These are phyloP conservation scores for Pelmatolapia mariae DNA, from an alignment of 2,113 vertebrate genomes.

Conservation along the genomic window DNA sequence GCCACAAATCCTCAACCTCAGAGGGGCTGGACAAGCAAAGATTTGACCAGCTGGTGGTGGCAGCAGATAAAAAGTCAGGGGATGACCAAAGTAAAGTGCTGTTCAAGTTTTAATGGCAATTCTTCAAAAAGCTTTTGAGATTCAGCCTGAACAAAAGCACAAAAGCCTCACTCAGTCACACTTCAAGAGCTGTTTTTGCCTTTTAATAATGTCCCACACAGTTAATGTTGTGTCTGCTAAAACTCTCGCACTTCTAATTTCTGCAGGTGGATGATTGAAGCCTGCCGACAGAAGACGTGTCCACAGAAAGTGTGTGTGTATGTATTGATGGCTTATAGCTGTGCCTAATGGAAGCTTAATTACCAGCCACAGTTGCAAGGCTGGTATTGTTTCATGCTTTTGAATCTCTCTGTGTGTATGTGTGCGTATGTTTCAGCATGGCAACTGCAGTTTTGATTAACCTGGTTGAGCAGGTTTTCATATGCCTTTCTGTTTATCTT, in stretches of 20 bases:
- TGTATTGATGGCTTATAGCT: not conserved
- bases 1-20: not conserved
- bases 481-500: not conserved
- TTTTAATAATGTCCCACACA: not conserved
- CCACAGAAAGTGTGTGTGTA: not conserved
- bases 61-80: not conserved
- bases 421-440: not conserved
- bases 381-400: not conserved
- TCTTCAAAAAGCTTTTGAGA: not conserved
- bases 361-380: not conserved
- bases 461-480: not conserved
- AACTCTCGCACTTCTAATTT: not conserved
- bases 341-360: not conserved
- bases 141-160: not conserved
- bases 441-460: not conserved
- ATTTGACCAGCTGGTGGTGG: not conserved
- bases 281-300: not conserved
- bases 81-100: not conserved
- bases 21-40: not conserved
- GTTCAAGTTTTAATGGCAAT: not conserved
- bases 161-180: not conserved
- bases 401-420: not conserved
- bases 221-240: not conserved
- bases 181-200: not conserved
- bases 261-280: not conserved